Conservation (phyloP, 1,140 invertebrate species). For the Pinna nobilis region DNA sequence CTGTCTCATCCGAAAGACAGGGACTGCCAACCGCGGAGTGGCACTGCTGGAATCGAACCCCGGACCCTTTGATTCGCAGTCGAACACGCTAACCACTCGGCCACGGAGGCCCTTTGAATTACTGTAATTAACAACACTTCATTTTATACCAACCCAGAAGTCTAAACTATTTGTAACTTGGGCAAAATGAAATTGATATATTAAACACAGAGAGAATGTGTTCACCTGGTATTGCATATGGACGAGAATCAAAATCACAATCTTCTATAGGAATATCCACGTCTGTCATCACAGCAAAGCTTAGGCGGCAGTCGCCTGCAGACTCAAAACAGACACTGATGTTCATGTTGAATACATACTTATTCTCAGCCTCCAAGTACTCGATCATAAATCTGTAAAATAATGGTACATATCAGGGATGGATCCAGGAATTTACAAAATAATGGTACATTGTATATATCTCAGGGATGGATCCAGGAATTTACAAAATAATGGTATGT, state of each 20-base stretch:
- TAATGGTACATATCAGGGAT: background rate
- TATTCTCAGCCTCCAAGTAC: slow-evolving; percentile 16
- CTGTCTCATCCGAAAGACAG: too few relatives aligned
- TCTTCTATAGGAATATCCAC: slow-evolving; percentile 2
- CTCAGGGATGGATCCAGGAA: too few relatives aligned
- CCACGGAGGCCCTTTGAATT: too few relatives aligned
- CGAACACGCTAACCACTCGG: too few relatives aligned
- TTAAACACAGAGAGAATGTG: too few relatives aligned
- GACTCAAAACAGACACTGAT: slow-evolving; percentile 39
- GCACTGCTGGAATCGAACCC: too few relatives aligned
- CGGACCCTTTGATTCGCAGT: too few relatives aligned
- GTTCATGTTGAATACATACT: slow-evolving; percentile 31
- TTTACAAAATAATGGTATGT: too few relatives aligned
- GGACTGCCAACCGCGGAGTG: too few relatives aligned
- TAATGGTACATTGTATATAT: too few relatives aligned
- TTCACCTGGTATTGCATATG: slow-evolving; percentile 7
- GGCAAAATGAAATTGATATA: background rate
- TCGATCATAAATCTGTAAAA: slow-evolving; percentile 41
- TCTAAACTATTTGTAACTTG: background rate
- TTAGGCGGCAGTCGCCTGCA: slow-evolving; percentile 7
- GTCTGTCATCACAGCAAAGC: slow-evolving; percentile 3
- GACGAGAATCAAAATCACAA: slow-evolving; percentile 1
- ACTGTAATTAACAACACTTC: background rate
- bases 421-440: too few relatives aligned
- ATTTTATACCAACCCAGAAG: background rate